phyloP scores from a whole-genome alignment of 2,113 vertebrate species.

The Myiagra hebetior region DNA sequence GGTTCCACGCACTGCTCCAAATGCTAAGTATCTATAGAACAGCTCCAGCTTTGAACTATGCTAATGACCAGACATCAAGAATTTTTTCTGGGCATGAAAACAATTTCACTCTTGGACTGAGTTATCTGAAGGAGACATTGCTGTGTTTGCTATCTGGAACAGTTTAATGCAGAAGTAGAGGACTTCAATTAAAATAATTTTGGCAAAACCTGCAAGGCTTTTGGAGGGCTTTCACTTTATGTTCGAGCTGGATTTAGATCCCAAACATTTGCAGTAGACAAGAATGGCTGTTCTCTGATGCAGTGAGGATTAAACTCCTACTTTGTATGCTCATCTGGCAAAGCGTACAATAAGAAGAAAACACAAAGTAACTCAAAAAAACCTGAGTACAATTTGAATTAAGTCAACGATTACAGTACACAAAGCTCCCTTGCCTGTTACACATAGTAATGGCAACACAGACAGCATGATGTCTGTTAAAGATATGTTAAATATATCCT shows the following conservation, averaged over 20 bases:
- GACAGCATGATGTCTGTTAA: background rate
- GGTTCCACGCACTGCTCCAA: background rate
- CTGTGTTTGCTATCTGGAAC: background rate
- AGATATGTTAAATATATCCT: background rate
- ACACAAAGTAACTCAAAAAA: background rate
- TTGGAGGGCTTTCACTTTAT: background rate
- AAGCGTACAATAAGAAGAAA: background rate
- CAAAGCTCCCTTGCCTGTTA: background rate
- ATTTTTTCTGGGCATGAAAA: constrained; percentile 20
- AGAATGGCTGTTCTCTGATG: background rate
- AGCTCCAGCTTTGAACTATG: constrained; percentile 27
- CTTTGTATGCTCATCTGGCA: background rate
- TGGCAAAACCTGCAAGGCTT: background rate
- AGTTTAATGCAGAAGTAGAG: background rate
- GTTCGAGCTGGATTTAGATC: background rate
- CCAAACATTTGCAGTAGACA: background rate
- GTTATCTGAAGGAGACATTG: background rate
- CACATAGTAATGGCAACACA: background rate
- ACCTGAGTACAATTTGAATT: background rate
- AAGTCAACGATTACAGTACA: background rate
- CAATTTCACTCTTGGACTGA: background rate
- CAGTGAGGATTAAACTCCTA: background rate
- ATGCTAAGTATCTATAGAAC: constrained; percentile 42
- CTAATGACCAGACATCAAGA: background rate
- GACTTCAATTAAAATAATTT: background rate